Evolutionary conservation across 2,888 invertebrate genomes (phyloP), one percentile per base, ranked within the genome.

Genomic region (Tiliacea aurago): DNA sequence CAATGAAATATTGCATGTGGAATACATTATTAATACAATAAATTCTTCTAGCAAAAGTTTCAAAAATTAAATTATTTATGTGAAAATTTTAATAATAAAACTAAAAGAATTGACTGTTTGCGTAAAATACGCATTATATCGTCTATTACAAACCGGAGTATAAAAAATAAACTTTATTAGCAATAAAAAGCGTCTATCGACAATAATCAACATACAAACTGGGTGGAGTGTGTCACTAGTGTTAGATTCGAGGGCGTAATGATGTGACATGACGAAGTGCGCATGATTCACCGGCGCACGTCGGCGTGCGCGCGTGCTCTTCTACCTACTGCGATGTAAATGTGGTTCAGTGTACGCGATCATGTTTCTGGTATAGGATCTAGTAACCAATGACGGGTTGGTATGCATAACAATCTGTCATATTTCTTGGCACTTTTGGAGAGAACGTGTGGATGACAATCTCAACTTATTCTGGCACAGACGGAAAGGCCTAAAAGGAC

Each of bases 251-350:
- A 94, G 95, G 94, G 93, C 94, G 89, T 88, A 91, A 90, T 91
- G 93, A 91, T 90, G 89, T 91, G 94, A 93, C 94, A 93, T 93
- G 94, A 92, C 90, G 91, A 85, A 91, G 93, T 91, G 92, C 90
- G 91, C 90, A 92, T 95, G 95, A 95, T 93, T 95, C 95, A 95
- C 91, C 66, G 71, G 84, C 73, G 86, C 88, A 86, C 87, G 87
- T 89, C 89, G 69, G 37, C 62, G 75, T 87, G 91, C 92, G 91
- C 91, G 87, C 91, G 91, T 91, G 89, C 88, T 80, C 79, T 70
- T 84, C 84, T 83, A 82, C 64, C 70, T 84, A 79, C 74, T 78
- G 66, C 33, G 56, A 73, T 75, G 74, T 63, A 72, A 73, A 78
- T 76, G 64, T 79, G 64, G 72, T 84, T 69, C 79, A 75, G 56